Percentiles rank a stretch among this genome's conserved stretches.
Evolutionary conservation across 2,113 vertebrate species (phyloP).

Genomic region (Laticauda colubrina): DNA sequence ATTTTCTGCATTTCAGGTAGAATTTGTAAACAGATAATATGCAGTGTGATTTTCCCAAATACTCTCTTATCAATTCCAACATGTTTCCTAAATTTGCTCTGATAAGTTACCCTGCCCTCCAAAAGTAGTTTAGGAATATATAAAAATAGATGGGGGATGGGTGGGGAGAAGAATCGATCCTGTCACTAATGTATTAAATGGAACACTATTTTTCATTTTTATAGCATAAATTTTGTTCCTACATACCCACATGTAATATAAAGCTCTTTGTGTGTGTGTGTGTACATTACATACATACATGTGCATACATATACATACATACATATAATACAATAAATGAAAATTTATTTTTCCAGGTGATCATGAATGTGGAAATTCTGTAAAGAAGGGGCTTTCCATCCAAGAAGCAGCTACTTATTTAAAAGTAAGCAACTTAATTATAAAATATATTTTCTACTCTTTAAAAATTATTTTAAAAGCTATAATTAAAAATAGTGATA

Average conservation of each 20-base stretch:
- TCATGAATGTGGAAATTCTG: conserved; percentile 88
- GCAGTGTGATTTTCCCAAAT: background rate
- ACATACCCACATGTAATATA: background rate
- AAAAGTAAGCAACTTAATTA: conserved; percentile 73
- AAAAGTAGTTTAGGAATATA: background rate
- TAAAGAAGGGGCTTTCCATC: conserved; percentile 83
- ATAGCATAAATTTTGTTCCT: background rate
- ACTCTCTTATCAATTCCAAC: background rate
- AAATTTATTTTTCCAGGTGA: conserved; percentile 78
- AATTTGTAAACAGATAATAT: background rate
- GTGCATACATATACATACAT: too few relatives aligned
- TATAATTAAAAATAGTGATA: background rate
- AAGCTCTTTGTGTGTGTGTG: background rate
- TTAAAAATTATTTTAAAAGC: background rate
- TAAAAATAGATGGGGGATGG: rapidly evolving
- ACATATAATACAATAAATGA: conserved; percentile 15
- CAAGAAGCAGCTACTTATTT: conserved; percentile 84
- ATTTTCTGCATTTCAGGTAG: background rate
- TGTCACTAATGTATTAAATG: background rate
- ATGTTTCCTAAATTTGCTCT: background rate
- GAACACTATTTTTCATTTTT: background rate
- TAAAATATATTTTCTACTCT: conserved; percentile 11
- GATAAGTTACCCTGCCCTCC: background rate
- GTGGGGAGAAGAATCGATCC: background rate
- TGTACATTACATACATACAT: too few relatives aligned